phyloP scores from a whole-genome alignment of 2,888 invertebrate genomes.

The Adelognathus sp. region DNA sequence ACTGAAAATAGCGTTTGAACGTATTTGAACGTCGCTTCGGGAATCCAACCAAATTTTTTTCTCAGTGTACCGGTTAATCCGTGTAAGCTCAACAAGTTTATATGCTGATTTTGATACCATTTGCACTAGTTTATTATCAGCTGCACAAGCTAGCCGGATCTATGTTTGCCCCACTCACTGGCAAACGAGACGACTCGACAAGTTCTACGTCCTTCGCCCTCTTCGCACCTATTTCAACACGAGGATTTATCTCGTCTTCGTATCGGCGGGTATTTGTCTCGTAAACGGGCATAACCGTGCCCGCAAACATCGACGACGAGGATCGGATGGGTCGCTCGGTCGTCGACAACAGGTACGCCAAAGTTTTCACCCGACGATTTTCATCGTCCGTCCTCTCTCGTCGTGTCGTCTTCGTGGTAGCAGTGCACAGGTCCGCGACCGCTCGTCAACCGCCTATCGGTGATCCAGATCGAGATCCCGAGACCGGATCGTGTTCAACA shows the following conservation, averaged over 20 bases:
- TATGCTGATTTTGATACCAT: background rate
- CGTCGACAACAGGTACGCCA: slow-evolving; percentile 6
- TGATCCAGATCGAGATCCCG: slow-evolving; percentile 56
- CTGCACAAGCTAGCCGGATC: background rate
- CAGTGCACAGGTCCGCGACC: slow-evolving; percentile 19
- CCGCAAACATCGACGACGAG: slow-evolving; percentile 50
- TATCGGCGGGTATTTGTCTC: slow-evolving; percentile 60
- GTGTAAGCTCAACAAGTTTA: too few relatives aligned
- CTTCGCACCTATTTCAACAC: slow-evolving; percentile 66
- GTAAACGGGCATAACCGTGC: slow-evolving; percentile 59
- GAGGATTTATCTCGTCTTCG: slow-evolving; percentile 53
- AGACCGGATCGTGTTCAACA: slow-evolving; percentile 58
- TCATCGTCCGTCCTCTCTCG: slow-evolving; percentile 25
- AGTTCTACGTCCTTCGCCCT: background rate
- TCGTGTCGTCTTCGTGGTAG: background rate
- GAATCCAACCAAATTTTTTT: too few relatives aligned
- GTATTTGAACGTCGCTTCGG: too few relatives aligned
- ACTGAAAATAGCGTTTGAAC: too few relatives aligned
- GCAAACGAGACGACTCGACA: background rate
- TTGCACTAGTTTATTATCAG: background rate
- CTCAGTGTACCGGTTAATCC: too few relatives aligned
- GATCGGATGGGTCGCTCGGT: slow-evolving; percentile 43
- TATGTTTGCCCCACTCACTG: background rate
- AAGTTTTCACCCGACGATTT: slow-evolving; percentile 40
- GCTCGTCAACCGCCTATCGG: slow-evolving; percentile 54